A percentile compares a stretch with the other conserved stretches of the same genome.
Conservation (phyloP, 2,113 vertebrate species). For the Dipodomys merriami region DNA sequence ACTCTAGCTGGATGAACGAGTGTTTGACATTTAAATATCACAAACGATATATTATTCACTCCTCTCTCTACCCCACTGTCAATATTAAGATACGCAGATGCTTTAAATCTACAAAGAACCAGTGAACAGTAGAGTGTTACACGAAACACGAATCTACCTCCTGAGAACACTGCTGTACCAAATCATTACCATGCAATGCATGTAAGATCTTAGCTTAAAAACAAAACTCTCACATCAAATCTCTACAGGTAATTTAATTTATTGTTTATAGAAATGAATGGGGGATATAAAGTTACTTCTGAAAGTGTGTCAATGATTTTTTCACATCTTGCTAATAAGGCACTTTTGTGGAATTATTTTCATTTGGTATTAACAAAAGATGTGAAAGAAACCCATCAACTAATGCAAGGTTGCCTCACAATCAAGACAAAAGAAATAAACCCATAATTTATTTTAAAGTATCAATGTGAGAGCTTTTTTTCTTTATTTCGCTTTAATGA, state of each 20-base stretch:
- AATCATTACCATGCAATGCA: neutral
- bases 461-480: conserved; percentile 44
- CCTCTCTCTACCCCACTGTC: conserved; percentile 11
- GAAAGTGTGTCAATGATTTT: conserved; percentile 58
- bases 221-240: neutral
- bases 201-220: neutral
- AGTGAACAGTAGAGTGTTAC: neutral
- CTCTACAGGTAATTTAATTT: conserved; percentile 63
- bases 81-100: conserved; percentile 29
- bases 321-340: conserved; percentile 31
- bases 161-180: neutral
- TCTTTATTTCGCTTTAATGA: conserved; percentile 60
- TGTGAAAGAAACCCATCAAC: conserved; percentile 29
- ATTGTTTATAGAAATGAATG: conserved; percentile 56
- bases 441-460: conserved; percentile 73
- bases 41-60: conserved; percentile 5
- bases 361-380: conserved; percentile 60
- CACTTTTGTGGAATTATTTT: conserved; percentile 67
- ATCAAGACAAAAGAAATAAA: conserved; percentile 76
- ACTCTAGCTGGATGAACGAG: conserved; percentile 51
- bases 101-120: conserved; percentile 4
- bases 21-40: conserved; percentile 70
- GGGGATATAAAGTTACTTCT: conserved; percentile 60
- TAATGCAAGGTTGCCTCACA: conserved; percentile 47
- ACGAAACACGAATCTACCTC: conserved; percentile 4